Evolutionary conservation across 2,113 vertebrate species (phyloP), one percentile per base, ranked within the genome.

Genomic region (Phalacrocorax aristotelis): DNA sequence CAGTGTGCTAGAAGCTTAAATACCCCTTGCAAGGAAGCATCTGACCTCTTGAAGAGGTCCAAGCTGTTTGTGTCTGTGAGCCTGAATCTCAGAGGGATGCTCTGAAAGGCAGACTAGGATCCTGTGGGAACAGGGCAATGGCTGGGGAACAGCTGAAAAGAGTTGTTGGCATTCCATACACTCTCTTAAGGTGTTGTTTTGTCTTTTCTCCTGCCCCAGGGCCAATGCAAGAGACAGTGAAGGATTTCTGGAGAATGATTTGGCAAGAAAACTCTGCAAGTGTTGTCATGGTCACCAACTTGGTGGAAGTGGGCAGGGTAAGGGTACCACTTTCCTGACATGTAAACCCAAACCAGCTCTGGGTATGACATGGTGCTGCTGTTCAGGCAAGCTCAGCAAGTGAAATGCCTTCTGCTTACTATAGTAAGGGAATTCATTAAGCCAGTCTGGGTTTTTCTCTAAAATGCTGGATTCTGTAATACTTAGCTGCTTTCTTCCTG

Each of bases 231-330:
- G 99, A 99, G 98, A 99, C 99, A 0, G 99, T 99, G 83, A 99
- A 99, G 97, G 99, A 99, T 98, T 99, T 99, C 94, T 99, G 99
- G 99, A 99, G 99, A 95, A 99, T 99, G 99, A 99, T 99, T 91
- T 99, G 99, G 99, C 99, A 99, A 95, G 99, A 99, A 96, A 99
- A 99, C 97, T 99, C 99, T 0, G 98, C 98, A 74, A 99, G 99
- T 89, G 99, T 99, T 87, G 99, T 99, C 98, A 99, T 99, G 99
- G 99, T 99, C 98, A 99, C 99, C 95, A 99, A 99, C 98, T 98
- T 99, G 89, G 99, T 99, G 95, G 99, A 99, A 97, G 99, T 99
- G 95, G 99, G 99, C 98, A 98, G 99, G 99, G 99, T 99, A 98
- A 98, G 99, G 60, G 49, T 65, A 49, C 52, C 40, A 12, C 32